These are phyloP conservation scores for Harpagifer antarcticus DNA, from an alignment of 2,797 vertebrate genomes.

Conservation along the genomic window DNA sequence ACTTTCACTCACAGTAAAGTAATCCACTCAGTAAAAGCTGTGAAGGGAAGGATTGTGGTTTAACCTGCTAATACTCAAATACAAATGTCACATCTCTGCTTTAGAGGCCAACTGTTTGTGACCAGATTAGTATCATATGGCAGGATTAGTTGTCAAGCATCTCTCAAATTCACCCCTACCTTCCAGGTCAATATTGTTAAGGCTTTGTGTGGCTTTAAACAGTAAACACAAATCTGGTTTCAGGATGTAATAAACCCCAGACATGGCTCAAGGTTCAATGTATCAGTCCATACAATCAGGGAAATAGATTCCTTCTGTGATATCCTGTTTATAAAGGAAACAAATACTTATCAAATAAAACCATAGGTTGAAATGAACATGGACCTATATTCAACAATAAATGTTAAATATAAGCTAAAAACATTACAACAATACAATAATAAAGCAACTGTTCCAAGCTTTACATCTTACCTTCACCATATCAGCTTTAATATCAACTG, in stretches of 20 bases:
- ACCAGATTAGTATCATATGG: slow-evolving; percentile 74
- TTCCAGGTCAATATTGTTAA: slow-evolving; percentile 56
- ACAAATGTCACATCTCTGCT: slow-evolving; percentile 53
- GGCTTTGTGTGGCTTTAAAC: slow-evolving; percentile 40
- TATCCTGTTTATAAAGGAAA: background rate
- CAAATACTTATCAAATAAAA: background rate
- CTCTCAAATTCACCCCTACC: slow-evolving; percentile 43
- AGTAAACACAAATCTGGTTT: slow-evolving; percentile 47
- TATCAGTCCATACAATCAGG: slow-evolving; percentile 8
- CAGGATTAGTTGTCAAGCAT: slow-evolving; percentile 58
- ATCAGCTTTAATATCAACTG: slow-evolving; percentile 24
- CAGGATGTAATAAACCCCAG: slow-evolving; percentile 8
- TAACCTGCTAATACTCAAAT: slow-evolving; percentile 34
- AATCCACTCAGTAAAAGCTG: slow-evolving; percentile 14
- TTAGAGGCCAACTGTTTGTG: slow-evolving; percentile 59
- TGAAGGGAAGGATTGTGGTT: slow-evolving; percentile 9
- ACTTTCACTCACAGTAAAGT: slow-evolving; percentile 11
- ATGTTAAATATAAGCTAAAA: background rate
- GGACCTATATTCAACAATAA: background rate
- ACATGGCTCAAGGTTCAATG: slow-evolving; percentile 12
- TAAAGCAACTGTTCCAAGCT: background rate
- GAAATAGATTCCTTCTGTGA: slow-evolving; percentile 3
- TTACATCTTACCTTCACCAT: slow-evolving; percentile 15
- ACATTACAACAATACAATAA: slow-evolving; percentile 11
- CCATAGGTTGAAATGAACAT: slow-evolving; percentile 3